Percentiles rank a stretch among this genome's conserved stretches.
Evolutionary conservation across 2,113 vertebrate genomes (phyloP).

Genomic region (Apodemus sylvaticus): DNA sequence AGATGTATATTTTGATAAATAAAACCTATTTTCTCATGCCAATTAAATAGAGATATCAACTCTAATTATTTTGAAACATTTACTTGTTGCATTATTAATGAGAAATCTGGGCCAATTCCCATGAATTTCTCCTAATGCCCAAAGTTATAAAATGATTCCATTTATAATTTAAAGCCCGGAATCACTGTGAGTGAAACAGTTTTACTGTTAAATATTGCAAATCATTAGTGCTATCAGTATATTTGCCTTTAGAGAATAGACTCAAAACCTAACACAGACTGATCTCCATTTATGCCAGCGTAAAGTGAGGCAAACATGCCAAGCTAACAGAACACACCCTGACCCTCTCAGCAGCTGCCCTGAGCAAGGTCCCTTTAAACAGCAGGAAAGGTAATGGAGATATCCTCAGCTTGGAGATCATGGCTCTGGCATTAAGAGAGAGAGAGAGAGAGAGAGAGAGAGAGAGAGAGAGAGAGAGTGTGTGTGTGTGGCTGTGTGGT

Average conservation of each 20-base stretch:
- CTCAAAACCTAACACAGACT: slow-evolving; percentile 57
- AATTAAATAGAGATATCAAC: slow-evolving; percentile 70
- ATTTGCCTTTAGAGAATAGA: slow-evolving; percentile 62
- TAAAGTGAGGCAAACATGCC: slow-evolving; percentile 46
- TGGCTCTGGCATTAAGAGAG: neutral
- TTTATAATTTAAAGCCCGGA: slow-evolving; percentile 73
- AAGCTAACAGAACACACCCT: slow-evolving; percentile 56
- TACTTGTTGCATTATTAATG: slow-evolving; percentile 72
- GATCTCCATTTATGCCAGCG: slow-evolving; percentile 64
- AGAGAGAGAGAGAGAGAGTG: too few relatives aligned
- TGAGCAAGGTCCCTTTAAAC: neutral
- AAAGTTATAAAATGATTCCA: slow-evolving; percentile 70
- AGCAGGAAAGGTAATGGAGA: neutral
- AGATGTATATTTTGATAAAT: slow-evolving; percentile 39
- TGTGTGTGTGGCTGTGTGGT: too few relatives aligned
- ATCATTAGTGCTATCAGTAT: slow-evolving; percentile 66
- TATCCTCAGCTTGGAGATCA: neutral
- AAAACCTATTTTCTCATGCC: slow-evolving; percentile 40
- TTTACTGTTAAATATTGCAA: slow-evolving; percentile 73
- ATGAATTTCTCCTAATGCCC: slow-evolving; percentile 62
- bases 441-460: too few relatives aligned
- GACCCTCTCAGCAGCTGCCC: neutral
- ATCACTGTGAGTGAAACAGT: slow-evolving; percentile 68
- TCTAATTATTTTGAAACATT: slow-evolving; percentile 66
- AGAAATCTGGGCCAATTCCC: slow-evolving; percentile 63